Conservation (phyloP, 2,797 vertebrate species). For the Aselliscus stoliczkanus region DNA sequence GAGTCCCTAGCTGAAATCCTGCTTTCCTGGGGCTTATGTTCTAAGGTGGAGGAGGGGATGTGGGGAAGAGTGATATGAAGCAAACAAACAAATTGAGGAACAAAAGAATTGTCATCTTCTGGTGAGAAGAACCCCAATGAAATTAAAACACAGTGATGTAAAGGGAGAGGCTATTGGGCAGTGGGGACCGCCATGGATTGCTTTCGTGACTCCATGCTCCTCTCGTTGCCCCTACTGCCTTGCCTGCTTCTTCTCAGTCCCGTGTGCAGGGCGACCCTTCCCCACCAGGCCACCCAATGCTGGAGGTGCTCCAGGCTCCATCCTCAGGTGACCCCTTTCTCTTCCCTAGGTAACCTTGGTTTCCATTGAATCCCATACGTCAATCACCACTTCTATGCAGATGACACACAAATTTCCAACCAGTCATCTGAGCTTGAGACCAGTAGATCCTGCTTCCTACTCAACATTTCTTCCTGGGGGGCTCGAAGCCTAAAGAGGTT, state of each 20-base stretch:
- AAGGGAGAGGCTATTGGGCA: fast-evolving
- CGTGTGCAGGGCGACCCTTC: background rate
- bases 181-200: fast-evolving
- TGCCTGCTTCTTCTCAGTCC: background rate
- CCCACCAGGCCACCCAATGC: background rate
- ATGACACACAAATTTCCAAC: constrained; percentile 30
- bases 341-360: background rate
- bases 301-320: background rate
- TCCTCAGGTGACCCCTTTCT: background rate
- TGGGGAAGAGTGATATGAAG: background rate
- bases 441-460: background rate
- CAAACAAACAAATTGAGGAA: background rate
- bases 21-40: background rate
- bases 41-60: background rate
- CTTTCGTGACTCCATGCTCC: background rate
- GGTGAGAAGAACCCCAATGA: background rate
- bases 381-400: background rate
- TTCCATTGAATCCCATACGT: background rate
- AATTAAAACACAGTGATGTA: fast-evolving
- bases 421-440: constrained; percentile 28
- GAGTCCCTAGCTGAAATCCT: background rate
- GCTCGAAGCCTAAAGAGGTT: background rate
- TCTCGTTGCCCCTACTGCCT: background rate
- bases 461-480: background rate
- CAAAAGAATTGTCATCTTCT: background rate